phyloP scores from a whole-genome alignment of 1,140 invertebrate genomes.

The Drosophila sproati region DNA sequence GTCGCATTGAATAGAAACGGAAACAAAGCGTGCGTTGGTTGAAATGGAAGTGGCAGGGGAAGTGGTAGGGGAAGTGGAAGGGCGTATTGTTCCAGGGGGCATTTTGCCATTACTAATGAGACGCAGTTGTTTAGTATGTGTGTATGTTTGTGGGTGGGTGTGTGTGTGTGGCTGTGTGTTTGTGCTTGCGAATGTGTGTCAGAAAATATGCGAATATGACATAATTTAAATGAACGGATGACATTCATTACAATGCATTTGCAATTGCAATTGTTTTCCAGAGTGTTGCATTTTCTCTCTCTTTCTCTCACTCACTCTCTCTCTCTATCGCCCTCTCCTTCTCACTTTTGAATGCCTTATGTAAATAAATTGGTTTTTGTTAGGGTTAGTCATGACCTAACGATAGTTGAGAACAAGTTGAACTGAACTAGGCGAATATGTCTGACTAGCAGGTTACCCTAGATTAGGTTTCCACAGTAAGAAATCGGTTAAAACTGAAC shows the following conservation, averaged over 20 bases:
- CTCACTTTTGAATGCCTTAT: background rate
- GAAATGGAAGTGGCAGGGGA: background rate
- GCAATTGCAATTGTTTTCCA: constrained; percentile 56
- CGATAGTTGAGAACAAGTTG: background rate
- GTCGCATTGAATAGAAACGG: constrained; percentile 47
- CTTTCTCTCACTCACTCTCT: background rate
- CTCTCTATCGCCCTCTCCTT: background rate
- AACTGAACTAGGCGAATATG: too few species aligned
- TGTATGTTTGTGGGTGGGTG: background rate
- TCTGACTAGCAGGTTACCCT: too few species aligned
- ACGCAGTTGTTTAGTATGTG: constrained; percentile 55
- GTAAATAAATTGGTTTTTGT: constrained; percentile 1
- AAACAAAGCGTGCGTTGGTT: constrained; percentile 47
- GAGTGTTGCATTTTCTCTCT: constrained; percentile 10
- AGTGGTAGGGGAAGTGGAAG: background rate
- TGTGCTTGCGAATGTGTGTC: constrained; percentile 26
- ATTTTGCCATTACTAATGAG: constrained; percentile 62
- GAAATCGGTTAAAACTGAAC: too few species aligned
- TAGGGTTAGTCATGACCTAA: constrained; percentile 30
- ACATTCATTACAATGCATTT: constrained; percentile 79
- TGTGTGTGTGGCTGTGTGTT: constrained; percentile 37
- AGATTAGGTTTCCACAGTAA: too few species aligned
- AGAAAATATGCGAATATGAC: constrained; percentile 54
- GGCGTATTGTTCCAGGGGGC: background rate
- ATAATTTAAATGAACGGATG: constrained; percentile 82